Conservation (phyloP, 2,888 invertebrate genomes). For the Cantharis rufa region DNA sequence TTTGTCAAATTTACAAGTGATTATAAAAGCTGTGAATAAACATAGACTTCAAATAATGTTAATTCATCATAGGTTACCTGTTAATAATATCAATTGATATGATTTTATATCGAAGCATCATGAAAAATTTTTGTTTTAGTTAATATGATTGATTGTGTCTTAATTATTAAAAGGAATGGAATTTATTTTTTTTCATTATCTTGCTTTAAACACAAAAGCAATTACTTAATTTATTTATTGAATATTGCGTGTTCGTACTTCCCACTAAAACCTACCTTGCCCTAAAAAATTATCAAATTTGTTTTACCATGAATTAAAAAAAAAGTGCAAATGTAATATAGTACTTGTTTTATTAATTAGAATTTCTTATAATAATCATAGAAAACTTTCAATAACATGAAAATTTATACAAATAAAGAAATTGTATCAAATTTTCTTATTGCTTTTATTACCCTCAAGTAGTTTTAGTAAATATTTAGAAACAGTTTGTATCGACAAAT, state of each 20-base stretch:
- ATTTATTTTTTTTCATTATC: background rate
- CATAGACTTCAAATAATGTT: slow-evolving; percentile 32
- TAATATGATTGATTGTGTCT: background rate
- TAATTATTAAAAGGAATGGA: slow-evolving; percentile 2
- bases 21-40: slow-evolving; percentile 27
- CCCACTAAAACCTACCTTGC: background rate
- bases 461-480: background rate
- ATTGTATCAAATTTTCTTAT: background rate
- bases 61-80: slow-evolving; percentile 32
- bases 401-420: slow-evolving; percentile 3
- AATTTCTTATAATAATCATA: slow-evolving; percentile 1
- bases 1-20: slow-evolving; percentile 14
- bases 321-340: slow-evolving; percentile 29
- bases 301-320: slow-evolving; percentile 19
- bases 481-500: no score
- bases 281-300: background rate
- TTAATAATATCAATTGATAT: slow-evolving; percentile 24
- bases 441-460: background rate
- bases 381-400: background rate
- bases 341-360: slow-evolving; percentile 13
- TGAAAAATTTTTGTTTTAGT: slow-evolving; percentile 14
- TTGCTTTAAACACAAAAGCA: background rate
- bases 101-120: slow-evolving; percentile 18
- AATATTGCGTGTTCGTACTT: background rate
- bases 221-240: background rate